Percentiles rank a stretch among this genome's conserved stretches.
phyloP scores from a whole-genome alignment of 2,113 vertebrate genomes.

The Pimephales promelas region DNA sequence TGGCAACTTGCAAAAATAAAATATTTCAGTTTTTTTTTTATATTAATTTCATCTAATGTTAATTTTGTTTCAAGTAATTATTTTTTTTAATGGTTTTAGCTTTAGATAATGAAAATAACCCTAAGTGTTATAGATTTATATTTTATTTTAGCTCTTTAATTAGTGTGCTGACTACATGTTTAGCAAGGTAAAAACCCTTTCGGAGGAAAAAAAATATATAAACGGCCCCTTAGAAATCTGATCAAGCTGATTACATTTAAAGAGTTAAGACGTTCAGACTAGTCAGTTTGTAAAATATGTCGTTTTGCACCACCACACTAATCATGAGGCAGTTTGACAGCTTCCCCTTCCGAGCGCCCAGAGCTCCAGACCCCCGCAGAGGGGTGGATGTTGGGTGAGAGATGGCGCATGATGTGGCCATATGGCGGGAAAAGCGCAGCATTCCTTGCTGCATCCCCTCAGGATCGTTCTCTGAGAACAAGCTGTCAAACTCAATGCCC shows the following conservation, averaged over 20 bases:
- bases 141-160: too few species aligned
- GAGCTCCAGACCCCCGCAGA: neutral
- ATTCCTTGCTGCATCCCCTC: constrained; percentile 45
- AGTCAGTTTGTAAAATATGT: neutral
- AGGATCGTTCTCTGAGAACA: constrained; percentile 57
- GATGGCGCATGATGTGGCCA: constrained; percentile 47
- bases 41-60: neutral
- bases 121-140: neutral
- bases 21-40: neutral
- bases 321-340: constrained; percentile 22
- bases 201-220: too few species aligned
- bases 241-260: too few species aligned
- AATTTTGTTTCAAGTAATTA: neutral
- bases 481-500: constrained; percentile 55
- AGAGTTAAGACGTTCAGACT: neutral
- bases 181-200: neutral
- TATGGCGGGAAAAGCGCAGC: constrained; percentile 56
- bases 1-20: too few species aligned
- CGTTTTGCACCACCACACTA: constrained; percentile 1
- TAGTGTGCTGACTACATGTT: neutral
- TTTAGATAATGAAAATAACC: neutral
- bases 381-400: constrained; percentile 27
- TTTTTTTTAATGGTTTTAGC: neutral
- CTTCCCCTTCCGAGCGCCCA: neutral
- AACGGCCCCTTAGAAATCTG: too few species aligned